Evolutionary conservation across 2,888 invertebrate species (phyloP), one percentile per base, ranked within the genome.

Genomic region (Catocala fraxini): DNA sequence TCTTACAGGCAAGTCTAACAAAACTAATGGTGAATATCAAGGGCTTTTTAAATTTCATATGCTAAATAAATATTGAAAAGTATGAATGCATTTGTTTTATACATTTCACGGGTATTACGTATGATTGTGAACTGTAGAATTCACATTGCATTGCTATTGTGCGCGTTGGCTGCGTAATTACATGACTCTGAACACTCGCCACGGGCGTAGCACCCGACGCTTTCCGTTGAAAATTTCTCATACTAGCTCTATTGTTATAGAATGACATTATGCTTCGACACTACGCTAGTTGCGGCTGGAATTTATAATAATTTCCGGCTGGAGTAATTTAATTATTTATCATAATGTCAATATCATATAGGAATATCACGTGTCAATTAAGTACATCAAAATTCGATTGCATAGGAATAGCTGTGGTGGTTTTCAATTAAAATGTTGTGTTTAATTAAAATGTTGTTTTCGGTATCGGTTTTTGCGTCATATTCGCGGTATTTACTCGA

Each of bases 141-240:
- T 62, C 58, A 54, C n/a, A 63, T 46, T 59, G 61, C 65, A 64
- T 46, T 47, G 61, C 47, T 61, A 68, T 60, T 63, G 66, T 52
- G 15, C 49, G 45, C 12, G 48, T 48, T 11, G 46, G 48, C 63
- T 54, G 56, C 65, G 63, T 54, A 73, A 77, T 73, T 68, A 77
- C 60, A 64, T 54, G 60, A 41, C 52, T 42, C 11, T 15, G 59
- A 52, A 51, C 63, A 49, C 47, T 48, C 42, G 51, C 46, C 11
- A 52, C 39, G 54, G 33, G 39, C 45, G 59, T 48, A 25, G 48
- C 61, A 47, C 25, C 39, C 59, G 10, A 5, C 42, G 59, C 51
- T 41, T 6, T 35, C 41, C 51, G 35, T 55, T 62, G 64, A 59
- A 68, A 72, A 72, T 65, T 47, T 33, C 60, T 57, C 46, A 55